These are phyloP conservation scores for Hassar affinis DNA, from an alignment of 2,113 vertebrate genomes.

Conservation along the genomic window DNA sequence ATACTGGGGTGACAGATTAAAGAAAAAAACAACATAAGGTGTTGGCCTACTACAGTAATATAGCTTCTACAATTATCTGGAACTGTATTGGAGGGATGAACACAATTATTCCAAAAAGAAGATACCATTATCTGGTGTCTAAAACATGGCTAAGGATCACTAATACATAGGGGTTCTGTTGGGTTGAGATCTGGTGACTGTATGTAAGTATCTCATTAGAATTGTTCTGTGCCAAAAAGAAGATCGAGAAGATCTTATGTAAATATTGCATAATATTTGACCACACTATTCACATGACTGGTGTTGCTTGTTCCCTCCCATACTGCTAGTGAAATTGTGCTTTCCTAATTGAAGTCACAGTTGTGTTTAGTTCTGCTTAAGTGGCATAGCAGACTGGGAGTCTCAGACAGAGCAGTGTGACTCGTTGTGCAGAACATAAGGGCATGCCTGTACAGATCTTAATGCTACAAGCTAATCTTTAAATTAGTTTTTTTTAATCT, in stretches of 20 bases:
- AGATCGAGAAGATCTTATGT: background rate
- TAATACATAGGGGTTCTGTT: background rate
- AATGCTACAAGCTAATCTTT: background rate
- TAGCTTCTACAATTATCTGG: background rate
- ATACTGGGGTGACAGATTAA: background rate
- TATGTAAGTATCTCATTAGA: background rate
- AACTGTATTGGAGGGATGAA: background rate
- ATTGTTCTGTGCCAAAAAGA: background rate
- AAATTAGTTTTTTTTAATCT: background rate
- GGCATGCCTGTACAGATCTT: background rate
- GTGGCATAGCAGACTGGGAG: background rate
- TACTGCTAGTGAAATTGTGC: background rate
- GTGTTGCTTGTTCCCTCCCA: background rate
- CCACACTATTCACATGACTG: background rate
- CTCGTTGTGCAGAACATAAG: background rate
- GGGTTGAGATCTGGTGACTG: background rate
- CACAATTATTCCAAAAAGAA: background rate
- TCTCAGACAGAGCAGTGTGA: background rate
- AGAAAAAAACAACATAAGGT: background rate
- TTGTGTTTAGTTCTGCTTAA: background rate
- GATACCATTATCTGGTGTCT: background rate
- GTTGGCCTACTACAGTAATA: background rate
- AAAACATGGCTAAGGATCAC: background rate
- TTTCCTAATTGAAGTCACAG: background rate
- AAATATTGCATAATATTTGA: conserved; percentile 11